phyloP scores from a whole-genome alignment of 1,140 invertebrate genomes.

The Bombus affinis region DNA sequence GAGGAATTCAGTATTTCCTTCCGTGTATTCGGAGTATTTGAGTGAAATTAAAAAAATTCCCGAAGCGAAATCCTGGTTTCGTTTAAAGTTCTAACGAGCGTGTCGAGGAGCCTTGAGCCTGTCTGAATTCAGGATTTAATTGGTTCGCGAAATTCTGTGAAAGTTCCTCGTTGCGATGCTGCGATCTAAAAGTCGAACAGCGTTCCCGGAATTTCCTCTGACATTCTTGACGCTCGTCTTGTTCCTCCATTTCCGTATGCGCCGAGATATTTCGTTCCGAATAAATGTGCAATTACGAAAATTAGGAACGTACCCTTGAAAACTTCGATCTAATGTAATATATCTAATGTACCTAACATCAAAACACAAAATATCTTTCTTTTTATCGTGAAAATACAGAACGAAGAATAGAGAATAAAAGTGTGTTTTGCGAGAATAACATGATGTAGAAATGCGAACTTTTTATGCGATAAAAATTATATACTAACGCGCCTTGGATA shows the following conservation, averaged over 20 bases:
- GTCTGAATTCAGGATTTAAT: conserved; percentile 27
- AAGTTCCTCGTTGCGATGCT: conserved; percentile 13
- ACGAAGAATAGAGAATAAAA: background rate
- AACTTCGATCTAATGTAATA: background rate
- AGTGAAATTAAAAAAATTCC: conserved; percentile 27
- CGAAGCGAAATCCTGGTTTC: conserved; percentile 5
- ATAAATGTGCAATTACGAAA: conserved; percentile 5
- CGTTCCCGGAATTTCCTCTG: background rate
- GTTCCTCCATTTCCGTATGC: background rate
- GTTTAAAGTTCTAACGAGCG: conserved; percentile 30
- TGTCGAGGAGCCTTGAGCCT: conserved; percentile 13
- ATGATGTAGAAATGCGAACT: background rate
- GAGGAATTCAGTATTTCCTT: background rate
- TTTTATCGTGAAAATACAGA: background rate
- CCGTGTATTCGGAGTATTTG: background rate
- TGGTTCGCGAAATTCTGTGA: conserved; percentile 30
- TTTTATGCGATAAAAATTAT: background rate
- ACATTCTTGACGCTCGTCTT: conserved; percentile 30
- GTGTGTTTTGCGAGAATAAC: background rate
- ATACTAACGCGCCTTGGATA: background rate
- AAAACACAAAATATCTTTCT: too few relatives aligned
- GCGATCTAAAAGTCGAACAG: conserved; percentile 14
- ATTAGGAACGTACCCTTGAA: background rate
- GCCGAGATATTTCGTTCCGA: background rate
- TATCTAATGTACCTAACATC: too few relatives aligned